Base-by-base conservation (phyloP, 2,797 vertebrate species). In the Bradypodion pumilum region DNA sequence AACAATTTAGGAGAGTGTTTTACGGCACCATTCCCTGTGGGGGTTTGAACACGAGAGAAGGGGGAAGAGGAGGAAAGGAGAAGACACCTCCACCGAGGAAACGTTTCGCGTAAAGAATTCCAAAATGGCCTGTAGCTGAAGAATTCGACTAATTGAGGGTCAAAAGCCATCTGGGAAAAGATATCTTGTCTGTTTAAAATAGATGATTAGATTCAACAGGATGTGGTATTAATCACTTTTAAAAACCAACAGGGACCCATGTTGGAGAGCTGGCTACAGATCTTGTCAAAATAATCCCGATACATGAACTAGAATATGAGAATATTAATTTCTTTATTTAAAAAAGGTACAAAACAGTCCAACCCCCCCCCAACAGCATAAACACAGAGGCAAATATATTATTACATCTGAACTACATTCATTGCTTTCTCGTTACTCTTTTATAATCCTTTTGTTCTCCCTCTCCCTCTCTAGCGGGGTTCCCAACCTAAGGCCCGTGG, bases 1-100 rank as follows among this genome's bases (percentile, higher is more conserved):
- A 94, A 91, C 90, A 93, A 94, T 94, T 94, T 93, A 88, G 92
- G 84, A 78, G 86, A 29, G n/a, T 52, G 90, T 86, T 89, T 92
- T 90, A 90, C 88, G 93, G 84, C 44, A 83, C 65, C 80, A 82
- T 91, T 92, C 92, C 92, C 91, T 86, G 91, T 79, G 85, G 92
- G 91, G 91, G 91, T 76, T 83, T 65, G 75, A 63, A 68, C 3
- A 69, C 74, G 68, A 9, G 68, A 52, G 60, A 5, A 2, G 5
- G 52, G n/a, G n/a, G 49, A 63, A 2, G 72, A 59, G 5, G 44
- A 37, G 52, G 16, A 7, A 19, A 16, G 12, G 27, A 19, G 12
- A 46, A 68, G 68, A 69, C 74, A 76, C 81, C 74, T 82, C 89
- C 66, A 84, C 84, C 90, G 91, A 86, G 13, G 75, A 29, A 44